Evolutionary conservation across 1,140 invertebrate species (phyloP).

Genomic region (Drosophila rufa): DNA sequence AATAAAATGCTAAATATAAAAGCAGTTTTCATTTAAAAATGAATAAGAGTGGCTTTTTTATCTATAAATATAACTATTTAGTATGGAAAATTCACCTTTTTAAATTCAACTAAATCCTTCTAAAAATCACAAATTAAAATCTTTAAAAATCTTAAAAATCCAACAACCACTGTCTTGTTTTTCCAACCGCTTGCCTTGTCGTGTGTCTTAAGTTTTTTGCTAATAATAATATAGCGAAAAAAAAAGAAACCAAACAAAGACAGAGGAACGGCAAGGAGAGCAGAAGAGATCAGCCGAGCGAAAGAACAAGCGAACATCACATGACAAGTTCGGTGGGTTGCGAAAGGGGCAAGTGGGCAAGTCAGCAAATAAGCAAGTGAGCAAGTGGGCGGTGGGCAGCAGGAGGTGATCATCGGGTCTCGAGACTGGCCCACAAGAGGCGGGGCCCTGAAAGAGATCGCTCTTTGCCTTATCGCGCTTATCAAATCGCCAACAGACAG

Average conservation of each 20-base stretch:
- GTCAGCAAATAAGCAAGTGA: neutral
- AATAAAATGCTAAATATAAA: neutral
- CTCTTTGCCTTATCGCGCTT: slow-evolving; percentile 74
- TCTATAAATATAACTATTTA: neutral
- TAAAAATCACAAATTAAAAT: too few species aligned
- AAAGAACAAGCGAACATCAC: slow-evolving; percentile 67
- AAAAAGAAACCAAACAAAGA: slow-evolving; percentile 19
- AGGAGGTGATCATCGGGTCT: slow-evolving; percentile 12
- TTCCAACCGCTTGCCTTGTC: slow-evolving; percentile 34
- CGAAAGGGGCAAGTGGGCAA: slow-evolving; percentile 24
- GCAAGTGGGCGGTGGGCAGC: slow-evolving; percentile 13
- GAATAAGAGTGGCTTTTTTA: neutral
- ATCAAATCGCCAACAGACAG: slow-evolving; percentile 78
- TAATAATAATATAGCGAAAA: slow-evolving; percentile 55
- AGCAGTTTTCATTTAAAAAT: too few species aligned
- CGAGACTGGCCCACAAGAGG: slow-evolving; percentile 10
- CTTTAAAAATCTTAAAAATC: neutral
- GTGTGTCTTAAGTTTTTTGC: slow-evolving; percentile 54
- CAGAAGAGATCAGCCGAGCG: slow-evolving; percentile 35
- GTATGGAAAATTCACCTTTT: neutral
- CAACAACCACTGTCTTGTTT: slow-evolving; percentile 17
- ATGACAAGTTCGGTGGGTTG: slow-evolving; percentile 64
- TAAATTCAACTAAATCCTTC: neutral
- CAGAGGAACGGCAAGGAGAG: slow-evolving; percentile 20
- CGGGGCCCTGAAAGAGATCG: slow-evolving; percentile 41